Conservation (phyloP, 2,113 vertebrate species). For the Bambusicola thoracicus region DNA sequence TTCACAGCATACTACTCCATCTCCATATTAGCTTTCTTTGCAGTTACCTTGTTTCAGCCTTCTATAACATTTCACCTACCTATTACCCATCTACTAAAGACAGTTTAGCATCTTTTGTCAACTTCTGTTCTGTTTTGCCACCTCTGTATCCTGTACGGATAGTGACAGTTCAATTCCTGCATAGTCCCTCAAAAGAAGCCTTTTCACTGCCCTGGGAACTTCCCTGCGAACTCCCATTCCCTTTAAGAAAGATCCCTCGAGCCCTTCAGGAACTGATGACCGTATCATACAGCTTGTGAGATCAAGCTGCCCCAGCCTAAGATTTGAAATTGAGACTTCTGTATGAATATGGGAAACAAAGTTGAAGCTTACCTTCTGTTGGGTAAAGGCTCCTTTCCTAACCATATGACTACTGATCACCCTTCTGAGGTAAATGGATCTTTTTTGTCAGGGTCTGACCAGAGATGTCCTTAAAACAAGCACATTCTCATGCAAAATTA, state of each 20-base stretch:
- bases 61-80: neutral
- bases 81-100: neutral
- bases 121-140: too few species aligned
- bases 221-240: neutral
- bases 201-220: neutral
- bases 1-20: neutral
- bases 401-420: neutral
- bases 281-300: neutral
- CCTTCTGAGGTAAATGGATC: neutral
- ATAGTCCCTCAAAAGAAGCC: accelerated
- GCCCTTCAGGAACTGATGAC: neutral
- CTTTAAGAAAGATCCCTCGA: neutral
- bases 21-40: neutral
- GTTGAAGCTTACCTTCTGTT: neutral
- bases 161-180: neutral
- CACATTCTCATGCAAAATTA: neutral
- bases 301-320: neutral
- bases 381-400: neutral
- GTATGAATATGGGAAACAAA: neutral
- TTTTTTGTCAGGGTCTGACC: neutral
- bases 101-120: neutral
- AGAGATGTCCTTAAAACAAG: neutral
- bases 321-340: neutral
- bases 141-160: too few species aligned
- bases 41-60: neutral